These are phyloP conservation scores for Euleptes europaea DNA, from an alignment of 2,113 vertebrate species.

Conservation along the genomic window DNA sequence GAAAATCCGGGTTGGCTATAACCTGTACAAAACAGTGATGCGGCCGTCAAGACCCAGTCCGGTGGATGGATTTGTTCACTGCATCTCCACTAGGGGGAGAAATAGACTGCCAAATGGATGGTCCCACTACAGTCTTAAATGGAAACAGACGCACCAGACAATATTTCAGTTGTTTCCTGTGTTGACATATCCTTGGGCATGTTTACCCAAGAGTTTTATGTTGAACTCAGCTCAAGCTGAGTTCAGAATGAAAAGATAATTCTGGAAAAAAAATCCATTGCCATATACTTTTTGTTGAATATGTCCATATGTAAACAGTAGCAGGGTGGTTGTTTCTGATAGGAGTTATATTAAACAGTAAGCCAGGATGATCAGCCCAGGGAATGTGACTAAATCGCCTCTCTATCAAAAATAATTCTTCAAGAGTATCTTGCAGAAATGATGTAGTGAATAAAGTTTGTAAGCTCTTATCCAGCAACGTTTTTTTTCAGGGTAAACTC, in stretches of 20 bases:
- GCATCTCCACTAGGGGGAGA: not conserved
- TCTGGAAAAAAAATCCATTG: not conserved
- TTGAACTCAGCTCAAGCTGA: not conserved
- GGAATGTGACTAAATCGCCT: not conserved
- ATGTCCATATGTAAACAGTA: not conserved
- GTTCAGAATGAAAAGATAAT: not conserved
- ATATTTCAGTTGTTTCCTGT: not conserved
- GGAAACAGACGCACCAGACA: no score
- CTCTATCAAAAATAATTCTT: not conserved
- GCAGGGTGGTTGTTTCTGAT: not conserved
- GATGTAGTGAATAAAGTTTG: not conserved
- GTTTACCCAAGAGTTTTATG: not conserved
- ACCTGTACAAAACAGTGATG: not conserved
- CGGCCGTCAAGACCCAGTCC: not conserved
- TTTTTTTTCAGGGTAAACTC: not conserved
- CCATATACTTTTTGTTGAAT: not conserved
- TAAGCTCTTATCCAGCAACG: not conserved
- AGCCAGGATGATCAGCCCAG: not conserved
- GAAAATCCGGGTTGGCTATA: not conserved
- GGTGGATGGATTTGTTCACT: not conserved
- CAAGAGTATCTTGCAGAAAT: not conserved
- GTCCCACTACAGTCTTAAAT: not conserved
- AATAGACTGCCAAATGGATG: not conserved
- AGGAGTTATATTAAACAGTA: not conserved
- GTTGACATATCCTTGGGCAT: not conserved